Evolutionary conservation across 1,140 invertebrate genomes (phyloP).

Genomic region (Drosophila suzukii): DNA sequence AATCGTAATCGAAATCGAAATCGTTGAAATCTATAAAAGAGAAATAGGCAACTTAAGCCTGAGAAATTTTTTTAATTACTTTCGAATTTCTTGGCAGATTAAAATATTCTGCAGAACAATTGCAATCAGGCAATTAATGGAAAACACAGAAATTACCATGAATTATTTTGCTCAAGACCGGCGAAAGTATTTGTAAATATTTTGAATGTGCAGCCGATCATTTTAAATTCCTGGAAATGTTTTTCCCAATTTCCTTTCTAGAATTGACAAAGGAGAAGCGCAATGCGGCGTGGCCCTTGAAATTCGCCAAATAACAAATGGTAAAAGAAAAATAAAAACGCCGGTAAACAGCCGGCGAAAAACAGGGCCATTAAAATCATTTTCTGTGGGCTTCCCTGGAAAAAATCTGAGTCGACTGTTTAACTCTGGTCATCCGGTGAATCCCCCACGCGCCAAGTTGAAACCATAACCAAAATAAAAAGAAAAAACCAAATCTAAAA

Average conservation of each 20-base stretch:
- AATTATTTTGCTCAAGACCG: constrained; percentile 43
- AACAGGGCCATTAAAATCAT: constrained; percentile 59
- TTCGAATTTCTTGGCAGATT: neutral
- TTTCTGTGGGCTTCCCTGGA: constrained; percentile 44
- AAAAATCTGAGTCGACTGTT: constrained; percentile 43
- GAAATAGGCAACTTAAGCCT: constrained; percentile 14
- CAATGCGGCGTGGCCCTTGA: constrained; percentile 45
- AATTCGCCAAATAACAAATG: constrained; percentile 35
- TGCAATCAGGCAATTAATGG: constrained; percentile 27
- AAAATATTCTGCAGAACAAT: constrained; percentile 29
- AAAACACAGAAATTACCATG: constrained; percentile 42
- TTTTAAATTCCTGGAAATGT: constrained; percentile 61
- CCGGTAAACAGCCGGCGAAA: constrained; percentile 34
- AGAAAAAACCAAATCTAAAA: neutral
- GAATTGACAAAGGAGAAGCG: constrained; percentile 40
- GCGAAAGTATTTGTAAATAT: constrained; percentile 71
- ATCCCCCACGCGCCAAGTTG: constrained; percentile 36
- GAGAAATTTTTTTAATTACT: neutral
- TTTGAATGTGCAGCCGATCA: constrained; percentile 55
- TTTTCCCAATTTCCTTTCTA: constrained; percentile 34
- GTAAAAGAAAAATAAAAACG: constrained; percentile 56
- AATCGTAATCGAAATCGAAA: neutral
- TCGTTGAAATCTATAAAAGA: no score
- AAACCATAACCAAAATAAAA: neutral
- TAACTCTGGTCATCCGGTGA: constrained; percentile 41